phyloP scores from a whole-genome alignment of 2,888 invertebrate species.

The Drosophila mayaguana region DNA sequence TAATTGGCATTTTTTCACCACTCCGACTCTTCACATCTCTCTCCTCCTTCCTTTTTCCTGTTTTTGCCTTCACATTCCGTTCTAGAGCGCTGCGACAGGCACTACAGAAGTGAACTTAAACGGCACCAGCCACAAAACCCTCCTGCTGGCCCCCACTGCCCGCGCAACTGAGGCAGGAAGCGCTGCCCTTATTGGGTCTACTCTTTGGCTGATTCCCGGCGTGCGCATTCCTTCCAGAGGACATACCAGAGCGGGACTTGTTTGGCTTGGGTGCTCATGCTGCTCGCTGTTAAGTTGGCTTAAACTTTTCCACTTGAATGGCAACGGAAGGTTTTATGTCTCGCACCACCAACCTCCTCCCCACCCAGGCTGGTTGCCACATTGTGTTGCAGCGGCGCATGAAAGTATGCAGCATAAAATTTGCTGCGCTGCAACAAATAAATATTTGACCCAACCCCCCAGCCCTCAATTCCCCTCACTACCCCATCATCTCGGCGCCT shows the following conservation, averaged over 20 bases:
- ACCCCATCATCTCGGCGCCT: conserved; percentile 9
- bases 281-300: conserved; percentile 68
- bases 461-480: not conserved
- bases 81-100: conserved; percentile 42
- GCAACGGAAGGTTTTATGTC: conserved; percentile 76
- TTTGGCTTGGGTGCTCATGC: conserved; percentile 6
- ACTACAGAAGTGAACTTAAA: conserved; percentile 52
- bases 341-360: not conserved
- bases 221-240: conserved; percentile 44
- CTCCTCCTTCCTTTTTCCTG: conserved; percentile 16
- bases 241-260: conserved; percentile 5
- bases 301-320: conserved; percentile 80
- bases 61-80: conserved; percentile 20
- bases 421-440: conserved; percentile 72
- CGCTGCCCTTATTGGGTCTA: conserved; percentile 26
- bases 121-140: conserved; percentile 32
- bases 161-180: not conserved
- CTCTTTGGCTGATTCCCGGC: conserved; percentile 55
- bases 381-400: conserved; percentile 73
- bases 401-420: conserved; percentile 77
- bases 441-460: conserved; percentile 63
- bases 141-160: not conserved
- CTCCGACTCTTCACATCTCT: conserved; percentile 8
- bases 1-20: conserved; percentile 69
- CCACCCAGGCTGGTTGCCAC: conserved; percentile 26